Evolutionary conservation across 2,113 vertebrate genomes (phyloP).

Genomic region (Opisthocomus hoazin): DNA sequence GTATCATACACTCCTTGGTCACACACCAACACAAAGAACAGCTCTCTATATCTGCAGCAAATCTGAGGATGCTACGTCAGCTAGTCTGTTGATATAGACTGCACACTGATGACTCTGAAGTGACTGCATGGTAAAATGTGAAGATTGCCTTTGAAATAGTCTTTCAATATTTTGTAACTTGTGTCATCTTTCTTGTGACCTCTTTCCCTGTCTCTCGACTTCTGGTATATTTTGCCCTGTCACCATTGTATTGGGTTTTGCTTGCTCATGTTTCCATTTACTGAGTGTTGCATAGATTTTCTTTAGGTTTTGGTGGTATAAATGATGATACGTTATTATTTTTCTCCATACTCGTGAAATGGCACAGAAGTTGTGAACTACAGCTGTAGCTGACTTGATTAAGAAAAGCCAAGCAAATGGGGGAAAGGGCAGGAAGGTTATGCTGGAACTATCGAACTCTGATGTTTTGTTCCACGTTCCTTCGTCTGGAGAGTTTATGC

Average conservation of each 20-base stretch:
- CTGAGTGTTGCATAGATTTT: not conserved
- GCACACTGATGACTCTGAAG: not conserved
- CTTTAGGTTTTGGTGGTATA: not conserved
- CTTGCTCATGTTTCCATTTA: not conserved
- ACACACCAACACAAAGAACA: not conserved
- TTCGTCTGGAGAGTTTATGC: not conserved
- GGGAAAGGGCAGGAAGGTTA: not conserved
- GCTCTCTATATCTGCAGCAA: not conserved
- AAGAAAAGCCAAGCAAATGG: not conserved
- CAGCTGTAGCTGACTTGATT: not conserved
- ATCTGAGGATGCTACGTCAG: not conserved
- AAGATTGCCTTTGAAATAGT: not conserved
- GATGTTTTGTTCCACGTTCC: not conserved
- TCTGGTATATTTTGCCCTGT: not conserved
- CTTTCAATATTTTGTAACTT: not conserved
- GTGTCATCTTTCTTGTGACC: not conserved
- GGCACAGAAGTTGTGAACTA: not conserved
- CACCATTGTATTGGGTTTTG: not conserved
- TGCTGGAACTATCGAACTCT: not conserved
- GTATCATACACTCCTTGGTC: not conserved
- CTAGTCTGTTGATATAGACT: not conserved
- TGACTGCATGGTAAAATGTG: not conserved
- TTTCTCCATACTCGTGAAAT: not conserved
- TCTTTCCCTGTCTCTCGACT: not conserved
- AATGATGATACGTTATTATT: not conserved